Evolutionary conservation across 2,797 vertebrate genomes (phyloP).

Genomic region (Paedocypris micromegethes): DNA sequence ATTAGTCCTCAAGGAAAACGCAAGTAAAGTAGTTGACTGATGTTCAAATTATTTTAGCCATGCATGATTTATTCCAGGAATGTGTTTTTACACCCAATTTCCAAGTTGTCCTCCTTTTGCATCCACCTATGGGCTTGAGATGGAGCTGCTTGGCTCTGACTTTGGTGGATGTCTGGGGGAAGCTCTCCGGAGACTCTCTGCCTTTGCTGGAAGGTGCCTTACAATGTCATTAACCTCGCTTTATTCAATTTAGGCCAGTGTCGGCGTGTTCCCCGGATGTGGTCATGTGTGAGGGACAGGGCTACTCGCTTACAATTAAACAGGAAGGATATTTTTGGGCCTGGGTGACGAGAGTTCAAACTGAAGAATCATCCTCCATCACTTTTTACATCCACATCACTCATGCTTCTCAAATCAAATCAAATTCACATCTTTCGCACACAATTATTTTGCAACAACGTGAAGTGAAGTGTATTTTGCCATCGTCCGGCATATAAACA

Average conservation of each 20-base stretch:
- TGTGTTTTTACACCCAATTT: not conserved
- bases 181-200: conserved; percentile 41
- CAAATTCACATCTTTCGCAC: too few species aligned
- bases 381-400: conserved; percentile 43
- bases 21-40: too few species aligned
- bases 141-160: conserved; percentile 34
- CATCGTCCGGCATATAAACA: too few species aligned
- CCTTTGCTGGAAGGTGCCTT: conserved; percentile 50
- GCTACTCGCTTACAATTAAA: conserved; percentile 51
- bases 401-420: not conserved
- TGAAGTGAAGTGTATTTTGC: too few species aligned
- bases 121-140: conserved; percentile 35
- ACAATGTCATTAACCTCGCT: conserved; percentile 64
- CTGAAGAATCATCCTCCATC: conserved; percentile 32
- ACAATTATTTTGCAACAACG: too few species aligned
- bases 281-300: conserved; percentile 46
- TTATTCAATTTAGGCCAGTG: conserved; percentile 62
- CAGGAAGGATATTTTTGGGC: conserved; percentile 57
- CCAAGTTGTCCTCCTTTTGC: conserved; percentile 5
- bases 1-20: too few species aligned
- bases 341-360: conserved; percentile 59
- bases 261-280: conserved; percentile 44
- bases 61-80: too few species aligned
- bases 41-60: too few species aligned
- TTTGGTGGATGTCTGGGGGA: conserved; percentile 40